Conservation (phyloP, 2,797 vertebrate genomes). For the Amphiprion clarkii region DNA sequence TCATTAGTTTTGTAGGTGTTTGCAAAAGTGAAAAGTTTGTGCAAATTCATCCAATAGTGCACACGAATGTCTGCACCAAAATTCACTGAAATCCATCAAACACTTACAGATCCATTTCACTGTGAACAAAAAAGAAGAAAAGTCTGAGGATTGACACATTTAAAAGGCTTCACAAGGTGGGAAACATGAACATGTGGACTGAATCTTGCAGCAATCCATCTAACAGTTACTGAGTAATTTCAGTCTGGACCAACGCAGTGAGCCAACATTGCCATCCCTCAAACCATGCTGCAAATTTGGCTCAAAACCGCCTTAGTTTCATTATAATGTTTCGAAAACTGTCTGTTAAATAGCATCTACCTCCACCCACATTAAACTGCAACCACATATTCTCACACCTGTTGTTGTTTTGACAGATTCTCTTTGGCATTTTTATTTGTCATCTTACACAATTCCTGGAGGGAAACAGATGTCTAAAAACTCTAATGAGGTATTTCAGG, state of each 20-base stretch:
- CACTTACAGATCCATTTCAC: not conserved
- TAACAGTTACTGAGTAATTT: not conserved
- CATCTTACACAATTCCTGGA: slow-evolving; percentile 1
- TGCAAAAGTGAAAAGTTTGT: too few relatives aligned
- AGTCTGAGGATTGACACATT: too few relatives aligned
- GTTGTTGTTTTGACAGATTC: slow-evolving; percentile 16
- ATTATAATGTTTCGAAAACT: not conserved
- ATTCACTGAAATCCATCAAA: too few relatives aligned
- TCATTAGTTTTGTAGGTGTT: too few relatives aligned
- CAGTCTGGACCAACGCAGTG: too few relatives aligned
- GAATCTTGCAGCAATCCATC: not conserved
- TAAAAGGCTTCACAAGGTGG: too few relatives aligned
- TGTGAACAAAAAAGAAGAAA: not conserved
- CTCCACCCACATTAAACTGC: not conserved
- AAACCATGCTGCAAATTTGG: not conserved
- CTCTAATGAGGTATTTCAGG: not conserved
- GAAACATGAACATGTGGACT: too few relatives aligned
- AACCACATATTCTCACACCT: not conserved
- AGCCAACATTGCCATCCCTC: too few relatives aligned
- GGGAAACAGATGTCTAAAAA: not conserved
- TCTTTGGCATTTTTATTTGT: slow-evolving; percentile 6
- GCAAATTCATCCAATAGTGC: too few relatives aligned
- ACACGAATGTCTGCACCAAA: too few relatives aligned
- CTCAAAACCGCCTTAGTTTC: not conserved
- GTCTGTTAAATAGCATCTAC: not conserved